These are phyloP conservation scores for Lycodopsis pacificus DNA, from an alignment of 2,797 vertebrate genomes.

Conservation along the genomic window DNA sequence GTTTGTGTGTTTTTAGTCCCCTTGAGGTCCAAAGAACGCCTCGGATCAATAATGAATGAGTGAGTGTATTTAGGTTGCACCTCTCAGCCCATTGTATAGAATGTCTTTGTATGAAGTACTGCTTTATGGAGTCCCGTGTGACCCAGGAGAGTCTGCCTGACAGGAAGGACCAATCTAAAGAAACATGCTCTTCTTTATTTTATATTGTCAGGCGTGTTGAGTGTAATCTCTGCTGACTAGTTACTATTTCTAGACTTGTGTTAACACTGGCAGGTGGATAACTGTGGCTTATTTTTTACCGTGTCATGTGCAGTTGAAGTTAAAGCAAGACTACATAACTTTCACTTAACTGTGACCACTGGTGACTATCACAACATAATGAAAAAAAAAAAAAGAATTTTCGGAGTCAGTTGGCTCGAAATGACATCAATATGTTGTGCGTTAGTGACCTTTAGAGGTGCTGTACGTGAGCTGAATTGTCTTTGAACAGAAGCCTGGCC, in stretches of 20 bases:
- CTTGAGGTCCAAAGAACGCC: conserved; percentile 37
- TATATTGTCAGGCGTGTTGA: conserved; percentile 37
- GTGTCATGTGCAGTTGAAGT: neutral
- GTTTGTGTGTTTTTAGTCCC: conserved; percentile 18
- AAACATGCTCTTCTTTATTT: conserved; percentile 41
- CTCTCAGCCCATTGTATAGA: conserved; percentile 32
- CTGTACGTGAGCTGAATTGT: neutral
- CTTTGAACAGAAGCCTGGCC: neutral
- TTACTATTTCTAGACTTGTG: conserved; percentile 34
- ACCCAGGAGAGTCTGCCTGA: conserved; percentile 1
- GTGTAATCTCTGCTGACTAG: conserved; percentile 30
- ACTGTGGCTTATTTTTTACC: conserved; percentile 11
- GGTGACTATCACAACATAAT: neutral
- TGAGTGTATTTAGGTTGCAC: conserved; percentile 32
- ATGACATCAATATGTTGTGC: neutral
- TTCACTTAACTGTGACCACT: neutral
- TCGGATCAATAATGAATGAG: conserved; percentile 54
- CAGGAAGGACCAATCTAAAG: conserved; percentile 3
- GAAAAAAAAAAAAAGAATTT: neutral
- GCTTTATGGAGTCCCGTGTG: conserved; percentile 7
- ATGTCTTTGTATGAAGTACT: conserved; percentile 6
- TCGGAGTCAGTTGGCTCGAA: neutral
- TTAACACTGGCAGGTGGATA: conserved; percentile 29
- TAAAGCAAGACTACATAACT: neutral
- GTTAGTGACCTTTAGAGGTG: neutral